Evolutionary conservation across 2,797 vertebrate genomes (phyloP), one percentile per base, ranked within the genome.

Genomic region (Tauraco hartlaubi): DNA sequence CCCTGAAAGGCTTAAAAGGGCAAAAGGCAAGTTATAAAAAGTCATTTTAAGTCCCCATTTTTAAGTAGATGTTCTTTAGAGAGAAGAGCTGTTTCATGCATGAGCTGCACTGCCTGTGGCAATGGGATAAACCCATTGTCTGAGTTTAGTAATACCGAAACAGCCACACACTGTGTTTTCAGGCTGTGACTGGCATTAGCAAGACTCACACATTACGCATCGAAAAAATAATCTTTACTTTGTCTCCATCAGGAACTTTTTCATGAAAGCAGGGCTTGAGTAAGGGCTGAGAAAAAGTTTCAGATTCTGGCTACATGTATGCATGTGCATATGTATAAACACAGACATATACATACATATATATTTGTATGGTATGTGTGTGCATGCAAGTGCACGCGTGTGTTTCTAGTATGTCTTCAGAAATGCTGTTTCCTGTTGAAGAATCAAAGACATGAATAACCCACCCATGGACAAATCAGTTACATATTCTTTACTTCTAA

Each of bases 391-490:
- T 46, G 33, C 54, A 1, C 15, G 5, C 3, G 35, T 33, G 61
- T 69, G 67, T 54, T 68, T 62, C 66, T 68, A 67, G 11, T 2
- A 56, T 1, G 7, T 77, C 74, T 67, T 61, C 72, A 94, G 79
- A 94, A 92, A 92, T 49, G 64, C 23, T 4, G 2, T 92, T 96
- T 95, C 89, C 92, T 91, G 48, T 29, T 84, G 55, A 92, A 94
- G 79, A 94, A 35, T 81, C 71, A 94, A 88, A 90, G 85, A 59
- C 87, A 68, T 0, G 0, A 92, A 66, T 33, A 94, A 95, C 63
- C 69, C 77, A 95, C 88, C 85, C 95, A 86, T 75, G 88, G 87
- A 79, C 87, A 94, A 94, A 95, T 85, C 82, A 84, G 69, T 89
- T 93, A 90, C 87, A 51, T 64, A 58, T 69, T 94, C 95, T 78